Base-by-base conservation (phyloP, 2,113 vertebrate species). In the Oncorhynchus mykiss region DNA sequence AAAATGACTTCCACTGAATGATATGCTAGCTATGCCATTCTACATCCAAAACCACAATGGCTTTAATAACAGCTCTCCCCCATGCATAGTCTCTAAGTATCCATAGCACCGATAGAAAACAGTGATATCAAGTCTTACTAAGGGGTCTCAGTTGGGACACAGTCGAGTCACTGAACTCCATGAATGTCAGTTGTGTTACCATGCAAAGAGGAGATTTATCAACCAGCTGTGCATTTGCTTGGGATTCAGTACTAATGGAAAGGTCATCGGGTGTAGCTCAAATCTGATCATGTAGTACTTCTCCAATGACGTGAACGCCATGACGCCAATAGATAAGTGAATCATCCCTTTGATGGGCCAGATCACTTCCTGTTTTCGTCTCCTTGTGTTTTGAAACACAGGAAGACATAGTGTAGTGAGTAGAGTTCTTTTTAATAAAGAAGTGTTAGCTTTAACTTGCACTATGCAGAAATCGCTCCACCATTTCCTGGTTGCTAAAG, bases 31-130 rank as follows among this genome's bases (percentile, higher is more conserved):
- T 31, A 31, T 31, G 31, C 31, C 5, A 31, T 31, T 31, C 31
- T 31, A 31, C 31, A 6, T 31, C 31, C 31, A 31, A 49, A 82
- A 83, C 80, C 80, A 73, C 81, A 79, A 77, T 66, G 64, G 62
- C 67, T 83, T 79, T 73, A 77, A 76, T 29, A 78, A 62, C 67
- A 59, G 34, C 72, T 76, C 71, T 75, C 81, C 67, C 70, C 22
- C 66, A 67, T 57, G 31, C 60, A 70, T 48, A 16, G 66, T 77
- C 75, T 72, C 34, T 39, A 54, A 51, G 75, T 75, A 39, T n/a
- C 81, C 71, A 83, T 83, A 70, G 81, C 70, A 83, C 74, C 71
- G 29, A 54, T 70, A 66, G 39, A 45, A 48, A 57, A 74, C 74
- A 83, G 75, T 51, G 24, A 14, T 24, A n/a, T 24, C 68, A 18